phyloP scores from a whole-genome alignment of 2,113 vertebrate species.

The Semnornis frantzii region DNA sequence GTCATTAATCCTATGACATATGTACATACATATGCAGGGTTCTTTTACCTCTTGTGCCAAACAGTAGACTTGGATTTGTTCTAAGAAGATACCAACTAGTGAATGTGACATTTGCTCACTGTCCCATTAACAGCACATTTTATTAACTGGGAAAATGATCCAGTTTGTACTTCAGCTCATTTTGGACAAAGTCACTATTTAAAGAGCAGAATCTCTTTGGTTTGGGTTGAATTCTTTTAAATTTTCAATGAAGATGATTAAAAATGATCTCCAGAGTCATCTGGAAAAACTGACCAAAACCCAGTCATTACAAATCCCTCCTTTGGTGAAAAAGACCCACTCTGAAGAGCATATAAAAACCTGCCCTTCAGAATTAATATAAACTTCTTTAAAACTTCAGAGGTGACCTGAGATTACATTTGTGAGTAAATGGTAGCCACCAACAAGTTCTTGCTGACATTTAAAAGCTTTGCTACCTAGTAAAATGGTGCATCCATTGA shows the following conservation, averaged over 20 bases:
- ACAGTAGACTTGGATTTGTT: constrained; percentile 62
- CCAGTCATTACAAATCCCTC: not conserved
- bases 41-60: constrained; percentile 63
- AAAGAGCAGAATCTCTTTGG: not conserved
- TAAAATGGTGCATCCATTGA: not conserved
- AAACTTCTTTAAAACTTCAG: constrained; percentile 11
- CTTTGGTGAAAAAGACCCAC: not conserved
- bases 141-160: constrained; percentile 14
- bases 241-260: not conserved
- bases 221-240: not conserved
- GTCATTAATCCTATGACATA: constrained; percentile 63
- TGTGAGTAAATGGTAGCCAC: not conserved
- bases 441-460: not conserved
- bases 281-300: constrained; percentile 1
- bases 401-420: constrained; percentile 15
- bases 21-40: constrained; percentile 17
- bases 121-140: not conserved
- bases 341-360: not conserved
- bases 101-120: constrained; percentile 18
- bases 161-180: not conserved
- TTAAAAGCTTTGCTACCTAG: constrained; percentile 36
- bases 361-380: not conserved
- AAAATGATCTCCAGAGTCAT: not conserved
- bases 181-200: constrained; percentile 2
- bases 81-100: constrained; percentile 35